These are phyloP conservation scores for Eupithecia centaureata DNA, from an alignment of 2,888 invertebrate species.

Conservation along the genomic window DNA sequence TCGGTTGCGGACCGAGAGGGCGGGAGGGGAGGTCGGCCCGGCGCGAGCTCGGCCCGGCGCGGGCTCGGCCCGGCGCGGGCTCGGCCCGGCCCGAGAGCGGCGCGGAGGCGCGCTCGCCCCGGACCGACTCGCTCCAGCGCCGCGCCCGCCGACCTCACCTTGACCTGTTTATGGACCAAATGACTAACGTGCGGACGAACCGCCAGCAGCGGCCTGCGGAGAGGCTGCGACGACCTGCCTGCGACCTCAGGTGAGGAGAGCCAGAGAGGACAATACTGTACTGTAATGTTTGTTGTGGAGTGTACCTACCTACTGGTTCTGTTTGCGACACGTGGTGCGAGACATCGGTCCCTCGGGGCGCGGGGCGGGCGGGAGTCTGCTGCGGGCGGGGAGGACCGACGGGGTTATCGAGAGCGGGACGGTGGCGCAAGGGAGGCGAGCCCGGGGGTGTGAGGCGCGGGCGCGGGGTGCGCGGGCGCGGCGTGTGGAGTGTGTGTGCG, in stretches of 20 bases:
- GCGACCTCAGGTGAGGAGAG: not conserved
- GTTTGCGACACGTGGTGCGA: not conserved
- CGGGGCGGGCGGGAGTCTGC: not conserved
- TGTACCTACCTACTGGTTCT: not conserved
- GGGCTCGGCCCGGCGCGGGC: no score
- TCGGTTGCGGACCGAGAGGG: slow-evolving; percentile 17
- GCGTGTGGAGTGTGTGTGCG: slow-evolving; percentile 45
- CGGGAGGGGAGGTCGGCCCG: slow-evolving; percentile 2
- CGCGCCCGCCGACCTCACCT: not conserved
- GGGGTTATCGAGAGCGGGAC: slow-evolving; percentile 63
- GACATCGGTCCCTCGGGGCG: not conserved
- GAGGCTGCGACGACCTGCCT: not conserved
- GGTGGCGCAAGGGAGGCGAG: slow-evolving; percentile 57
- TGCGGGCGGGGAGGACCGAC: slow-evolving; percentile 42
- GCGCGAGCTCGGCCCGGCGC: slow-evolving; percentile 42
- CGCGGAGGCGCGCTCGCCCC: slow-evolving; percentile 28
- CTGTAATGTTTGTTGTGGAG: not conserved
- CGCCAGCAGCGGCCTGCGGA: not conserved
- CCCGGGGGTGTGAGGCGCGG: no score
- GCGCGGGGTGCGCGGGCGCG: not conserved
- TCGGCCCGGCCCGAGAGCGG: slow-evolving; percentile 23
- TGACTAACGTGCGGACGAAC: not conserved
- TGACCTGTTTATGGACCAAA: not conserved
- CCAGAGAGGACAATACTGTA: not conserved
- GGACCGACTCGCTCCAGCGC: slow-evolving; percentile 22